Base-by-base conservation (phyloP, 2,888 invertebrate genomes). In the Caenorhabditis auriculariae region DNA sequence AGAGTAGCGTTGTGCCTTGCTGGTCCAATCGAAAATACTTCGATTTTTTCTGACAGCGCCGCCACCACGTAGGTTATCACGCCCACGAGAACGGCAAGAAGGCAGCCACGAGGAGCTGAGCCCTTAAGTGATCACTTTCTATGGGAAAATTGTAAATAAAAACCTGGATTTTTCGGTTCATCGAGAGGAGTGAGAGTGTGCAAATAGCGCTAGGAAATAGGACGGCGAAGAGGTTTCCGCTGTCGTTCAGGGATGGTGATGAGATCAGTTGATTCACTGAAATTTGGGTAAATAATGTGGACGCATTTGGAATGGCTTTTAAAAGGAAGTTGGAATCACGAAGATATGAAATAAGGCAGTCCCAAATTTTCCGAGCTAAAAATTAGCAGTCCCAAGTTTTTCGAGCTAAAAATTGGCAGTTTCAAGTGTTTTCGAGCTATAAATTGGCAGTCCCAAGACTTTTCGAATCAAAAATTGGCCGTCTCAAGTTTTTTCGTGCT, bases 141-240 rank as follows among this genome's bases (percentile, higher is more conserved):
- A 39, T 7, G 17, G 17, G 6, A 4, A 7, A 4, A 39, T 7
- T 7, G 6, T 39, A 19, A 39, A 39, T 19, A 39, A 7, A 7
- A 17, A 28, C 29, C 42, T 60, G 63, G 24, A 63, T 54, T 49
- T 63, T 63, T 4, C 52, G 9, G 9, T 54, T 50, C 26, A 59
- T 52, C 32, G 54, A 58, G 17, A 63, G 39, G 19, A 63, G 56
- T 2, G 63, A 49, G 12, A 63, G 35, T 12, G 48, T 55, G 38
- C 63, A 63, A 32, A 63, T 63, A 5, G 55, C 38, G 12, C 58
- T 55, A 3, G 63, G 63, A 17, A 63, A 63, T 1, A 63, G 19
- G 21, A 57, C 53, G 4, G 63, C 44, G 52, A 63, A 59, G 15
- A 59, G 44, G 0, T 50, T 55, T 5, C 54, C 21, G 21, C 54